Evolutionary conservation across 2,113 vertebrate species (phyloP), one percentile per base, ranked within the genome.

Genomic region (Periophthalmus modestus): DNA sequence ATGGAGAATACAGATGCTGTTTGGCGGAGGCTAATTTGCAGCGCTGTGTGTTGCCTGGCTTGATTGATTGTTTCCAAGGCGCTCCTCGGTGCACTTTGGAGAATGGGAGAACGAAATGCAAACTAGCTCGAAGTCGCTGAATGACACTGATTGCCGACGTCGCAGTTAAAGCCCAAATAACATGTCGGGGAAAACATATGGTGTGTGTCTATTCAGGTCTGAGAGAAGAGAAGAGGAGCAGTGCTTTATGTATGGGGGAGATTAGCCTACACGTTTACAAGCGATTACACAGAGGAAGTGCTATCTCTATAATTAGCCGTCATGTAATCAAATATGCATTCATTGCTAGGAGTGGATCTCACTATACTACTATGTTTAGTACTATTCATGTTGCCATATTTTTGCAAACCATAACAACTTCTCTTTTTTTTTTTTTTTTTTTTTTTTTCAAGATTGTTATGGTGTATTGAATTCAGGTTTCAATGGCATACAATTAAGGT

Each of bases 61-160:
- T 85, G 81, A 80, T 72, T 84, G 81, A 86, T 78, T 80, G 81
- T 82, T 80, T 83, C 79, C 79, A 78, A 69, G 69, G 71, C 62
- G 79, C 75, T 75, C 77, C 76, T 73, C 62, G 80, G 79, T 77
- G 83, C 74, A 73, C 78, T 69, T 75, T 69, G 69, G 69, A 62
- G 69, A 66, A 78, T 71, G 59, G 77, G 78, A 59, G 71, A 66
- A 69, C 69, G 66, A 69, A 70, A 81, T 69, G 74, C 69, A 69
- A 68, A 76, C 69, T 50, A 77, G 57, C 72, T 72, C 7, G 7
- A 43, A 74, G 73, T 76, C 50, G 19, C 73, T 67, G 78, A 77
- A 69, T 69, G 73, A 77, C 69, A 74, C 2, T 63, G 74, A 78
- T 78, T 61, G 24, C 66, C 68, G 15, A 68, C 57, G 68, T 43